phyloP scores from a whole-genome alignment of 1,140 invertebrate genomes.

The Danaus plexippus region DNA sequence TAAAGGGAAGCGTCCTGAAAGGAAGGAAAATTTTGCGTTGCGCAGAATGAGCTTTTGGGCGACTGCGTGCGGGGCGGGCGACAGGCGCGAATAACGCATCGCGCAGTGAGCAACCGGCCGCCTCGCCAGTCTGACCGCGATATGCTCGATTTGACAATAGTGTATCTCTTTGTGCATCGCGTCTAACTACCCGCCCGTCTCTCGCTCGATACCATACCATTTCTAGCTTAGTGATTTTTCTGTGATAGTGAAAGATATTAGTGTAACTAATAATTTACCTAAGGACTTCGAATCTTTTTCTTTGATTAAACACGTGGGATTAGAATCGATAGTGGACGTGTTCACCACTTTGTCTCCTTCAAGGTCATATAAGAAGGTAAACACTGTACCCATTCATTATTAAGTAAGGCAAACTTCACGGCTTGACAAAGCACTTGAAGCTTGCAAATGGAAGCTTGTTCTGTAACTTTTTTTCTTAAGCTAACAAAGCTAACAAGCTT shows the following conservation, averaged over 20 bases:
- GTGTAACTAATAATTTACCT: conserved; percentile 25
- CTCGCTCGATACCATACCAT: conserved; percentile 15
- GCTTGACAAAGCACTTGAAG: too few relatives aligned
- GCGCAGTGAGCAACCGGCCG: conserved; percentile 45
- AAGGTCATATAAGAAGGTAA: conserved; percentile 60
- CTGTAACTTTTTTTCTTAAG: too few relatives aligned
- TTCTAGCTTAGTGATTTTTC: conserved; percentile 1
- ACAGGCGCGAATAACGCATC: conserved; percentile 59
- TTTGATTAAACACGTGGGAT: conserved; percentile 27
- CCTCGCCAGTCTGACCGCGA: conserved; percentile 28
- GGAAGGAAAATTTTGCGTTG: conserved; percentile 37
- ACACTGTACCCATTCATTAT: conserved; percentile 37
- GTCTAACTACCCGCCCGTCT: conserved; percentile 13
- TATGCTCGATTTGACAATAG: conserved; percentile 13
- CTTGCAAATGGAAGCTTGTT: too few relatives aligned
- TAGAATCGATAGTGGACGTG: conserved; percentile 32
- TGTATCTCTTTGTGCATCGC: conserved; percentile 20
- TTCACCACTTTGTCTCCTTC: conserved; percentile 30
- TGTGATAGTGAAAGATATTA: conserved; percentile 15
- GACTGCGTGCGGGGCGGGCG: conserved; percentile 45
- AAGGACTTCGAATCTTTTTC: conserved; percentile 21
- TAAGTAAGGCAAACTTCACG: too few relatives aligned
- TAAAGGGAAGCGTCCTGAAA: conserved; percentile 9
- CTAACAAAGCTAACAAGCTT: too few relatives aligned
- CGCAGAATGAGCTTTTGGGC: conserved; percentile 62